Conservation (phyloP, 2,888 invertebrate species). For the Mesorhabditis spiculigera region DNA sequence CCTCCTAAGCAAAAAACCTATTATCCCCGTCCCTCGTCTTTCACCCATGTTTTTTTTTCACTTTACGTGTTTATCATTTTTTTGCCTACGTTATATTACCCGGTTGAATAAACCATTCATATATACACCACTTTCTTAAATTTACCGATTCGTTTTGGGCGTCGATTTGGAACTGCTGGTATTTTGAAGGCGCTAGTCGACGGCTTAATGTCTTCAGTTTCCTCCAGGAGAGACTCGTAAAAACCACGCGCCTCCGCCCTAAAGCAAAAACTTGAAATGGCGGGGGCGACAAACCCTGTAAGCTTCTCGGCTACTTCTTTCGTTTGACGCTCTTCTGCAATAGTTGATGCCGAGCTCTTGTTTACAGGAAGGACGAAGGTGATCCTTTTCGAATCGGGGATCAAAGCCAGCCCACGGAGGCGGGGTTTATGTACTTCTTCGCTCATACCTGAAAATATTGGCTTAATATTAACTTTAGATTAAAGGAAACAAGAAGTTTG, state of each 20-base stretch:
- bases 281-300: neutral
- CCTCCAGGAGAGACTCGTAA: neutral
- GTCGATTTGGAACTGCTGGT: neutral
- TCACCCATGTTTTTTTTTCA: too few relatives aligned
- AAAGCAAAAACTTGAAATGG: neutral
- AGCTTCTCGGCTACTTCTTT: neutral
- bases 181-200: neutral
- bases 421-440: neutral
- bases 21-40: too few relatives aligned
- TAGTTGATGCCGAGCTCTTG: neutral
- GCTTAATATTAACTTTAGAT: too few relatives aligned
- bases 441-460: too few relatives aligned
- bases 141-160: neutral
- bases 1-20: too few relatives aligned
- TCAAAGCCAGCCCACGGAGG: neutral
- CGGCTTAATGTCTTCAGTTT: neutral
- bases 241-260: conserved; percentile 1
- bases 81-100: neutral
- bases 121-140: neutral
- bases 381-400: neutral
- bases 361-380: neutral
- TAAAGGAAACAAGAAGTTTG: too few relatives aligned
- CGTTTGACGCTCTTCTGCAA: neutral
- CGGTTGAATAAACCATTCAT: neutral
- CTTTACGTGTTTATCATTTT: neutral